phyloP scores from a whole-genome alignment of 2,888 invertebrate genomes.

The Desoria tigrina region DNA sequence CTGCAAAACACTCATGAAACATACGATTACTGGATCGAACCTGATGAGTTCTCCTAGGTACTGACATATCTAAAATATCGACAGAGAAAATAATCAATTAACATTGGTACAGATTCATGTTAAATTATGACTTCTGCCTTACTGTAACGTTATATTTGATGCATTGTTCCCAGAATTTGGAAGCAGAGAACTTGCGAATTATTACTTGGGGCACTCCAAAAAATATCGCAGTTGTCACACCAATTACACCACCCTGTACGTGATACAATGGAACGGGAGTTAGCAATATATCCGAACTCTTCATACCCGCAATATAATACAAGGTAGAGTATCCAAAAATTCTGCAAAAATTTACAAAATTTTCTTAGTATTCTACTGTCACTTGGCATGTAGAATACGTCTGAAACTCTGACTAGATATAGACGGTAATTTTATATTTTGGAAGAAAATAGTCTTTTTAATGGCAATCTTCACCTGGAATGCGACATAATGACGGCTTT shows the following conservation, averaged over 20 bases:
- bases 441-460: too few species aligned
- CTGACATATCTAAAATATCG: conserved; percentile 60
- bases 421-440: too few species aligned
- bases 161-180: conserved; percentile 63
- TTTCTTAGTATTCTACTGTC: too few species aligned
- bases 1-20: too few species aligned
- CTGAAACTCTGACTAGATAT: too few species aligned
- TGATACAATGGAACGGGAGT: conserved; percentile 93
- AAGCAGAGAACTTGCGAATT: conserved; percentile 63
- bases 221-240: conserved; percentile 57
- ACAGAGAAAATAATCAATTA: too few species aligned
- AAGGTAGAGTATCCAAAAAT: conserved; percentile 25
- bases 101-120: too few species aligned
- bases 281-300: conserved; percentile 74
- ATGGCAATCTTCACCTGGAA: too few species aligned
- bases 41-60: conserved; percentile 86
- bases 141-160: conserved; percentile 62
- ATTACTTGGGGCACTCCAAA: conserved; percentile 61
- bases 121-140: conserved; percentile 47
- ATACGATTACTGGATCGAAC: neutral
- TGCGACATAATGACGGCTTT: conserved; percentile 79
- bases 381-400: too few species aligned
- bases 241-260: conserved; percentile 74
- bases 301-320: conserved; percentile 64
- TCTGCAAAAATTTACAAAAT: conserved; percentile 6